Base-by-base conservation (phyloP, 2,888 invertebrate genomes). In the Eupithecia exiguata region DNA sequence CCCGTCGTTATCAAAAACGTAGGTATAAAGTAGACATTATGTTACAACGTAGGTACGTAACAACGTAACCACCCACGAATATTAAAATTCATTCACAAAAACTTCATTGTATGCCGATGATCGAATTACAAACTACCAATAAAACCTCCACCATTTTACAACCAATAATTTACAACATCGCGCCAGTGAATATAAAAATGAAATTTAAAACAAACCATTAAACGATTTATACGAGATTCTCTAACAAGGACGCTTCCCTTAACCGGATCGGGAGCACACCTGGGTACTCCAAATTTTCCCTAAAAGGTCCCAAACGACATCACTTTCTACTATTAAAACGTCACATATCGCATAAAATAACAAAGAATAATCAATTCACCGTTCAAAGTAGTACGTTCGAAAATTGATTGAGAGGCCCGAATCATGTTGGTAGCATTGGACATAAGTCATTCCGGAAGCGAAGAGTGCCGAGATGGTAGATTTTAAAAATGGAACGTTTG, bases 401-500 rank as follows among this genome's bases (percentile, higher is more conserved):
- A 81, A 84, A 84, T 88, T 72, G 80, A 79, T 82, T 79, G 83
- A 70, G 49, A 58, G n/a, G 38, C 68, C 70, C 49, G 74, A 76
- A 77, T 84, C 78, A 82, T 84, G 87, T 89, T 87, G 86, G 88
- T 86, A 88, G 89, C 86, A 88, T 88, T 91, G 91, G 89, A 92
- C 90, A 91, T 93, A 94, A 92, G 93, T 92, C 94, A 87, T 93
- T 94, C 91, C 92, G 92, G 93, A 93, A 92, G 89, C 89, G 88
- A 92, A 90, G 89, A 91, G 89, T 88, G 91, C 87, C 89, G 92
- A 92, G 93, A 94, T 93, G 93, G 93, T 94, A 93, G 92, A 94
- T 93, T 94, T 94, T 93, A 90, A 94, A 95, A 94, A 94, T 94
- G 94, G 94, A 93, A 94, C 94, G 92, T 93, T 94, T 94, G 94